A percentile compares a stretch with the other conserved stretches of the same genome.
phyloP scores from a whole-genome alignment of 2,113 vertebrate species.

The Vanacampus margaritifer region DNA sequence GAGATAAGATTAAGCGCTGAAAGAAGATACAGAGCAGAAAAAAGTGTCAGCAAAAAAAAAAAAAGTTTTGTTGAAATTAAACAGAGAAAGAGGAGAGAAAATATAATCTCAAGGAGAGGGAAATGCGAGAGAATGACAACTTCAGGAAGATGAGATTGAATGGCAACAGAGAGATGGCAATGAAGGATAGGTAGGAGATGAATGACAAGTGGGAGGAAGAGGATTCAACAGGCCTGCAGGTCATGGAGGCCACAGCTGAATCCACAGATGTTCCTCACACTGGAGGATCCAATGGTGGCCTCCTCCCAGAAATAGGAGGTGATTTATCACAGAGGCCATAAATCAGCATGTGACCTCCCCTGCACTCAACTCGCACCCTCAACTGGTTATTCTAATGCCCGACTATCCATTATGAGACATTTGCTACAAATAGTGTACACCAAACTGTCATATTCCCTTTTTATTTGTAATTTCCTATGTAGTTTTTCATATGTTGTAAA shows the following conservation, averaged over 20 bases:
- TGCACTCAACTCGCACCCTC: constrained; percentile 51
- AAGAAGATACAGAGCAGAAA: neutral
- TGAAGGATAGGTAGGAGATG: constrained; percentile 29
- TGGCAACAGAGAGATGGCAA: constrained; percentile 19
- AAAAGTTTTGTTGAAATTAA: constrained; percentile 14
- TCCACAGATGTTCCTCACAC: constrained; percentile 64
- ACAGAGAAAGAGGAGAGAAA: constrained; percentile 15
- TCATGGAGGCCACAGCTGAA: constrained; percentile 70
- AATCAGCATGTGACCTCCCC: constrained; percentile 66
- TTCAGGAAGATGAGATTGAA: constrained; percentile 13
- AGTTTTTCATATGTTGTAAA: neutral
- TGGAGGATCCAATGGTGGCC: constrained; percentile 57
- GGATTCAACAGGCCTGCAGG: constrained; percentile 31
- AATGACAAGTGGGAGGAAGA: constrained; percentile 28
- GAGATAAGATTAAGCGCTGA: neutral
- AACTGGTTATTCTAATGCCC: constrained; percentile 60
- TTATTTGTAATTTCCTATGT: neutral
- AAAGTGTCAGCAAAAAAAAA: neutral
- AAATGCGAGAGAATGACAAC: constrained; percentile 12
- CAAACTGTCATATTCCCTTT: neutral
- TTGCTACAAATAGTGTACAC: constrained; percentile 30
- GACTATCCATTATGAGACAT: constrained; percentile 55
- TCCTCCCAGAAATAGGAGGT: constrained; percentile 54
- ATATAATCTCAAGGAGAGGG: constrained; percentile 20
- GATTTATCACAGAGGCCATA: constrained; percentile 68